These are phyloP conservation scores for Amazona guildingii DNA, from an alignment of 2,113 vertebrate species.

Conservation along the genomic window DNA sequence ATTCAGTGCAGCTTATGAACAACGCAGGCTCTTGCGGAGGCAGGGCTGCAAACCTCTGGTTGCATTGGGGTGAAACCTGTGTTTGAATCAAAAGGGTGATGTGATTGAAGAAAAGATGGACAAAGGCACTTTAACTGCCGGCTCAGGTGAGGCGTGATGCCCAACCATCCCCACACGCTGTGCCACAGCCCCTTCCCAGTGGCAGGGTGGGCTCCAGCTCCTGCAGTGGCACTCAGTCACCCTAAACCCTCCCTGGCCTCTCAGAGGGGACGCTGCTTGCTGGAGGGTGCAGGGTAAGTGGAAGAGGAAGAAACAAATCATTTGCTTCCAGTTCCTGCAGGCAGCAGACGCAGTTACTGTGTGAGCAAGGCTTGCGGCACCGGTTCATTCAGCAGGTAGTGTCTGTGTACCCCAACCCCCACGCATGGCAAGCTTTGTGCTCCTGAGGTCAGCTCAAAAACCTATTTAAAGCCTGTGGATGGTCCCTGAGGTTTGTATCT, in stretches of 20 bases:
- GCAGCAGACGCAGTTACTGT: not conserved
- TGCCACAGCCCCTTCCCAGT: not conserved
- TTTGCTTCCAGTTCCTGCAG: not conserved
- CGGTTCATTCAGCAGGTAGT: fast-evolving
- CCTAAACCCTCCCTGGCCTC: not conserved
- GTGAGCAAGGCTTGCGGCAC: not conserved
- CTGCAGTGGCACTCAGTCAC: not conserved
- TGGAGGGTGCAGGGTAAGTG: not conserved
- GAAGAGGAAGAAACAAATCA: not conserved
- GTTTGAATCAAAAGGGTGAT: not conserved
- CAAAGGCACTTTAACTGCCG: not conserved
- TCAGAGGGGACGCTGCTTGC: not conserved
- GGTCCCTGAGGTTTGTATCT: not conserved
- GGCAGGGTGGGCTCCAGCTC: not conserved
- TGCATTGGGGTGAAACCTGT: not conserved
- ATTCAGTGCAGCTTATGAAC: not conserved
- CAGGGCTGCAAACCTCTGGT: not conserved
- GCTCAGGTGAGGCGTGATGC: not conserved
- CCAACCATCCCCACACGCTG: fast-evolving
- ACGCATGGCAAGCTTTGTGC: not conserved
- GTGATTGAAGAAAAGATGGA: not conserved
- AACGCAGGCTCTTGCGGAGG: not conserved
- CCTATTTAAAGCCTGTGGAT: not conserved
- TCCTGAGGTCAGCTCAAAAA: not conserved
- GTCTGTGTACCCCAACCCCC: not conserved